phyloP scores from a whole-genome alignment of 2,888 invertebrate species.

The Chrysomela aeneicollis region DNA sequence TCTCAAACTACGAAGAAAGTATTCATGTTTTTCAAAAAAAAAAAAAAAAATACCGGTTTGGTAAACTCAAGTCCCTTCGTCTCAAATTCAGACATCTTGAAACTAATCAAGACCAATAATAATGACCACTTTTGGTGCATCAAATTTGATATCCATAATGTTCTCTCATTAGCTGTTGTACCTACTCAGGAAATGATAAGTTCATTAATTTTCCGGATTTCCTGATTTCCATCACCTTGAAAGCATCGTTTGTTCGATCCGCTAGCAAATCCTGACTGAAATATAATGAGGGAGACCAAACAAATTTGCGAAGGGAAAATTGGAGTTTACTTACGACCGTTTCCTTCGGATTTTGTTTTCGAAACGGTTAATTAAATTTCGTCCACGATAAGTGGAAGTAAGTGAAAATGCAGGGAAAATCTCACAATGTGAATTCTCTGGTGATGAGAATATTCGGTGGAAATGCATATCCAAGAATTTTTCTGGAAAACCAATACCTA shows the following conservation, averaged over 20 bases:
- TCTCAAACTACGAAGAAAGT: too few species aligned
- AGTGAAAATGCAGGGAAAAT: too few species aligned
- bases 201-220: not conserved
- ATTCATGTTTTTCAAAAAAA: too few species aligned
- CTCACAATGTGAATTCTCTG: not conserved
- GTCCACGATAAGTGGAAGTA: not conserved
- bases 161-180: not conserved
- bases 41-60: too few species aligned
- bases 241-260: not conserved
- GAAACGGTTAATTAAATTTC: not conserved
- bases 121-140: not conserved
- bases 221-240: not conserved
- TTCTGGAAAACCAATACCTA: too few species aligned
- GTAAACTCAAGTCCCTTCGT: too few species aligned
- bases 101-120: not conserved
- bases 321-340: not conserved
- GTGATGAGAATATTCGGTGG: not conserved
- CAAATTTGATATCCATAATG: not conserved
- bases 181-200: not conserved
- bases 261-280: not conserved
- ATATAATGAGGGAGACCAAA: constrained; percentile 5
- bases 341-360: not conserved
- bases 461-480: too few species aligned
- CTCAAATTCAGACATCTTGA: too few species aligned
- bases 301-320: not conserved